These are phyloP conservation scores for Volucella inflata DNA, from an alignment of 2,888 invertebrate species.

Conservation along the genomic window DNA sequence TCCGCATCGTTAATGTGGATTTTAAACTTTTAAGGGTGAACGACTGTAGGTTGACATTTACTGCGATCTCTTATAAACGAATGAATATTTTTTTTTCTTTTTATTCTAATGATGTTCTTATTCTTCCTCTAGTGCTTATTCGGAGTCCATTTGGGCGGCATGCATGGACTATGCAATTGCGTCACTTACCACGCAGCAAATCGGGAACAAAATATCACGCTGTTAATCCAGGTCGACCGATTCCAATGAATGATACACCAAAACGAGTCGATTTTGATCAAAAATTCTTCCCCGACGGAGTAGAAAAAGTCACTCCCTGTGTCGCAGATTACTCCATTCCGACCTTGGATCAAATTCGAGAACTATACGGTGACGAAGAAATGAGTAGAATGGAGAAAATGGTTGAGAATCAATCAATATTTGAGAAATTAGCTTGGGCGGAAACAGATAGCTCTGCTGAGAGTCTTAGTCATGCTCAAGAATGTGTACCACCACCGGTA, in stretches of 20 bases:
- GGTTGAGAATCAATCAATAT: conserved; percentile 88
- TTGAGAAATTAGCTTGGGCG: conserved; percentile 85
- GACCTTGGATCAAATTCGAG: conserved; percentile 89
- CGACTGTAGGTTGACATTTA: too few relatives aligned
- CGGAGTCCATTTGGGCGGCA: conserved; percentile 97
- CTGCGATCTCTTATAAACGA: too few relatives aligned
- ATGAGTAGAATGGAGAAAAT: conserved; percentile 88
- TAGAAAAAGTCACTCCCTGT: conserved; percentile 91
- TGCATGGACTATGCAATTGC: conserved; percentile 95
- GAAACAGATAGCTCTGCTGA: conserved; percentile 83
- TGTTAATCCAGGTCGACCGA: conserved; percentile 88
- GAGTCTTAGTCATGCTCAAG: conserved; percentile 86
- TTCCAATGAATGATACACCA: conserved; percentile 88
- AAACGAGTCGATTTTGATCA: conserved; percentile 88
- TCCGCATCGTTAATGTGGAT: too few relatives aligned
- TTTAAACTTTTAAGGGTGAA: too few relatives aligned
- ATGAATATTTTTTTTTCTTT: neutral
- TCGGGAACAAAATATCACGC: conserved; percentile 86
- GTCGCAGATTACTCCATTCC: conserved; percentile 97
- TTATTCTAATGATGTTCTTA: neutral
- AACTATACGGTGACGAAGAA: conserved; percentile 85
- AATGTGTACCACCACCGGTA: conserved; percentile 91
- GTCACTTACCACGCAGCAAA: conserved; percentile 94
- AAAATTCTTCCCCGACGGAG: conserved; percentile 91
- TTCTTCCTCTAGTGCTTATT: conserved; percentile 88